Conservation (phyloP, 2,888 invertebrate species). For the Standfussiana lucernea region DNA sequence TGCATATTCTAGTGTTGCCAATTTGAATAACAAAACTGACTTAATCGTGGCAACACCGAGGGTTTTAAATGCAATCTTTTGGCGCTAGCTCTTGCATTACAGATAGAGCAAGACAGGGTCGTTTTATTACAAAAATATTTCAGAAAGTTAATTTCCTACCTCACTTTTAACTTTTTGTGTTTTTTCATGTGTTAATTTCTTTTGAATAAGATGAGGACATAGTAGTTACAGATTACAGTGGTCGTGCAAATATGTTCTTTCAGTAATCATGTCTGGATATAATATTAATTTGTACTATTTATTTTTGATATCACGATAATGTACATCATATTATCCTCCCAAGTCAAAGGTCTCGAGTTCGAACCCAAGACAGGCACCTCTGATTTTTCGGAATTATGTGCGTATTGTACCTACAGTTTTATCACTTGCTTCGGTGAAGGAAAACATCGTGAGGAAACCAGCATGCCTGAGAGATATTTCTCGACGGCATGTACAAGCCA, state of each 20-base stretch:
- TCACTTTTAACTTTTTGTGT: neutral
- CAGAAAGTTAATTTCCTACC: neutral
- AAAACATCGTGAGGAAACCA: too few relatives aligned
- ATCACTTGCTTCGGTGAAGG: too few relatives aligned
- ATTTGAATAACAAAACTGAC: constrained; percentile 59
- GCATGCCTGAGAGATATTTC: too few relatives aligned
- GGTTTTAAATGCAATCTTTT: constrained; percentile 50
- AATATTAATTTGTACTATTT: too few relatives aligned
- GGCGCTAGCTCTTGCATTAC: constrained; percentile 41
- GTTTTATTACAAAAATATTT: neutral
- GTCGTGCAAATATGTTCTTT: neutral
- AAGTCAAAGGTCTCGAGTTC: too few relatives aligned
- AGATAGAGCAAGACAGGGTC: constrained; percentile 3
- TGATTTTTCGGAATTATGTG: too few relatives aligned
- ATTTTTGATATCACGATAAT: too few relatives aligned
- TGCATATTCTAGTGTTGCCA: constrained; percentile 37
- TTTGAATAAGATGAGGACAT: constrained; percentile 1
- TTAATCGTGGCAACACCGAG: constrained; percentile 36
- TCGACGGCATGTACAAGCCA: too few relatives aligned
- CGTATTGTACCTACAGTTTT: too few relatives aligned
- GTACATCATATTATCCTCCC: too few relatives aligned
- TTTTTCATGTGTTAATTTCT: neutral
- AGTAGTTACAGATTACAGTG: neutral
- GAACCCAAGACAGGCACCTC: too few relatives aligned
- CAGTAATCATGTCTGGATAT: neutral